A percentile compares a stretch with the other conserved stretches of the same genome.
These are phyloP conservation scores for Orthonyx spaldingii DNA, from an alignment of 2,113 vertebrate species.

Conservation along the genomic window DNA sequence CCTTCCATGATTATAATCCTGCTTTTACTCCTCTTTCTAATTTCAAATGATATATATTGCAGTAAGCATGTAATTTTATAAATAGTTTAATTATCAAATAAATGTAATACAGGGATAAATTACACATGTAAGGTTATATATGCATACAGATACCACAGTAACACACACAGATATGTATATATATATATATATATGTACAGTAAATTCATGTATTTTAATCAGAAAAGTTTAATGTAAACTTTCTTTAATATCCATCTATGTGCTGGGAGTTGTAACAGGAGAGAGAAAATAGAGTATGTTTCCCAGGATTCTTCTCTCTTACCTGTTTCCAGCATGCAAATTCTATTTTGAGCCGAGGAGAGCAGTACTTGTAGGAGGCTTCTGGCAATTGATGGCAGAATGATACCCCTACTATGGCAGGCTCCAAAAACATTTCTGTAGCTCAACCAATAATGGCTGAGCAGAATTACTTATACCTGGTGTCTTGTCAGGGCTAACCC, in stretches of 20 bases:
- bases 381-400: not conserved
- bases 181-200: too few relatives aligned
- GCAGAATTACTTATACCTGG: not conserved
- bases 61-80: not conserved
- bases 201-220: not conserved
- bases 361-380: not conserved
- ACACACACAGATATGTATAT: not conserved
- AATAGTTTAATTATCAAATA: not conserved
- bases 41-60: not conserved
- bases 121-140: not conserved
- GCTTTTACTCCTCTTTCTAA: not conserved
- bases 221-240: not conserved
- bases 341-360: not conserved
- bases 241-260: not conserved
- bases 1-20: not conserved
- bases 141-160: not conserved
- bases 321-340: not conserved
- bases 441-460: not conserved
- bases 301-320: not conserved
- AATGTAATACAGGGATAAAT: not conserved
- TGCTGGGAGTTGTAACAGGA: not conserved
- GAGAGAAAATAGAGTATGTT: not conserved
- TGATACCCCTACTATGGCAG: not conserved
- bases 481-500: not conserved
- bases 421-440: not conserved